phyloP scores from a whole-genome alignment of 1,140 invertebrate genomes.

The Heliconius nattereri region DNA sequence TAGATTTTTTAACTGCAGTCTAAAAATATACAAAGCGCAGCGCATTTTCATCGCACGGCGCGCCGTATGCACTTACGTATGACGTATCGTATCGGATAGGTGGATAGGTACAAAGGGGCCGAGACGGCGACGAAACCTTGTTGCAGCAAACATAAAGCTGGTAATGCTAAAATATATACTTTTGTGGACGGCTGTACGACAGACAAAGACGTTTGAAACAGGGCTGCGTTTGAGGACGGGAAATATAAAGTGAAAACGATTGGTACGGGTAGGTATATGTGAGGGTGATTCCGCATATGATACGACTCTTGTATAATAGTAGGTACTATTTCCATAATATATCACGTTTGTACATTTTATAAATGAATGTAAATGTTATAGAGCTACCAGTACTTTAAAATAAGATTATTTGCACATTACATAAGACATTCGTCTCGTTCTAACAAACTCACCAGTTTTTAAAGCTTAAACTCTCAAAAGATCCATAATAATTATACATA shows the following conservation, averaged over 20 bases:
- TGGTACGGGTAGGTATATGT: not conserved
- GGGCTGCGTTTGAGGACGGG: slow-evolving; percentile 54
- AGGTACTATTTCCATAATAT: no score
- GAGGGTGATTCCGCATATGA: not conserved
- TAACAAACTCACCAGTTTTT: not conserved
- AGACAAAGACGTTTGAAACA: slow-evolving; percentile 56
- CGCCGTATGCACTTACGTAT: slow-evolving; percentile 37
- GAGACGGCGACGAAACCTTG: slow-evolving; percentile 26
- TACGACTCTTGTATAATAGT: not conserved
- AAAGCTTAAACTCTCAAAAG: not conserved
- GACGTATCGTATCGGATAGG: slow-evolving; percentile 37
- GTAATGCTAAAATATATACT: slow-evolving; percentile 22
- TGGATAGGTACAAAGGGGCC: slow-evolving; percentile 30
- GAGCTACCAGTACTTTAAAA: not conserved
- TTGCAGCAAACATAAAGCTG: slow-evolving; percentile 24
- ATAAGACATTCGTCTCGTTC: not conserved
- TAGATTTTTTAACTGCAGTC: slow-evolving; percentile 41
- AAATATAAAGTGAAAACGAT: slow-evolving; percentile 21
- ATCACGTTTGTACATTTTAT: no score
- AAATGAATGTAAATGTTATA: not conserved
- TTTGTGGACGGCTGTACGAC: slow-evolving; percentile 26
- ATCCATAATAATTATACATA: not conserved
- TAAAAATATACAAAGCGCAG: slow-evolving; percentile 39
- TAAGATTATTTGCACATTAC: not conserved
- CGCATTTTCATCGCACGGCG: slow-evolving; percentile 37